phyloP scores from a whole-genome alignment of 2,888 invertebrate species.

The Creontiades dilutus region DNA sequence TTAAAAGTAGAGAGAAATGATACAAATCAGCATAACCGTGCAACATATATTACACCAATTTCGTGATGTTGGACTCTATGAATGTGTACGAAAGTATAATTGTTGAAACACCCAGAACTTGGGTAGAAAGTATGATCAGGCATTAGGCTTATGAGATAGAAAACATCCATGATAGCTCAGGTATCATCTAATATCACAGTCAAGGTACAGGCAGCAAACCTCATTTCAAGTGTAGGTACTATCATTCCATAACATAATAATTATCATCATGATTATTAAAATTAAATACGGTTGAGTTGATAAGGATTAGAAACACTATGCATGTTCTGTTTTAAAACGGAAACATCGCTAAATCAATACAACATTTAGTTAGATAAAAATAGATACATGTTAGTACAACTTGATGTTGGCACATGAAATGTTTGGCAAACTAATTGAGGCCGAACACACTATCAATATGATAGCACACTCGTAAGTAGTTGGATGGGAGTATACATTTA shows the following conservation, averaged over 20 bases:
- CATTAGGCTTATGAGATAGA: background rate
- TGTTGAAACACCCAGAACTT: background rate
- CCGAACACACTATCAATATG: background rate
- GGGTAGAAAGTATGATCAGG: background rate
- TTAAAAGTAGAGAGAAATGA: background rate
- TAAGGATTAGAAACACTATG: background rate
- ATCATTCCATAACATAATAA: background rate
- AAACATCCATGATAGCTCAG: constrained; percentile 27
- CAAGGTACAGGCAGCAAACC: constrained; percentile 24
- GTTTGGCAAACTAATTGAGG: background rate
- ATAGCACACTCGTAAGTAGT: background rate
- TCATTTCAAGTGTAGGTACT: constrained; percentile 17
- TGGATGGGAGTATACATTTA: too few species aligned
- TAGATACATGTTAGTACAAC: background rate
- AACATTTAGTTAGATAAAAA: background rate
- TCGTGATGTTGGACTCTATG: background rate
- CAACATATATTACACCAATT: too few species aligned
- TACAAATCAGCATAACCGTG: background rate
- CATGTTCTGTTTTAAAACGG: background rate
- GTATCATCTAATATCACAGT: constrained; percentile 62
- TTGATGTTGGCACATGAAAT: constrained; percentile 12
- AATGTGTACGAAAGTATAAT: background rate
- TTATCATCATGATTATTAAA: background rate
- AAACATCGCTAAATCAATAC: background rate
- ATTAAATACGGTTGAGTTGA: background rate